Evolutionary conservation across 92 coral and sea anemone species (phyloP), one percentile per base, ranked within the genome.

Genomic region (Epizoanthus ramosus): DNA sequence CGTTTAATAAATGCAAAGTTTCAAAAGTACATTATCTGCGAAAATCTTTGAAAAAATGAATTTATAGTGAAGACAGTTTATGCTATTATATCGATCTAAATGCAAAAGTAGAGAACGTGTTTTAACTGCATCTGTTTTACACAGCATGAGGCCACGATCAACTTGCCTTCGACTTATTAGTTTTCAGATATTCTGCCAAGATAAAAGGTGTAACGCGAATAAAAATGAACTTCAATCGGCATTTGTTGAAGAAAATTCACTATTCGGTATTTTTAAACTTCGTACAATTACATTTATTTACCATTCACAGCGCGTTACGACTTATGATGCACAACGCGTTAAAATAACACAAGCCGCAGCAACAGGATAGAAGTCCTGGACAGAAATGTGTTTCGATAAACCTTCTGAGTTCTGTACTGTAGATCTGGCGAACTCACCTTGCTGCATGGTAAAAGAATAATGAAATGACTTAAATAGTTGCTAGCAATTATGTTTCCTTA

Each of bases 101-200:
- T 67, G 23, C 72, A 67, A 67, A 67, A 67, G 6, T 50, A 50
- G 35, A 64, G 35, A 28, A 22, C 17, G 41, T 35, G 6, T 64
- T 24, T 18, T 7, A 25, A 19, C 72, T 14, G 18, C 7, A 33
- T 67, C 6, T 67, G 15, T 28, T 67, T n/a, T n/a, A 59, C 72
- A 67, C 72, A 67, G 72, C 50, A 67, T 19, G 72, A 67, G 31
- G 43, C 47, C 4, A 67, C 35, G n/a, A 67, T 67, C 31, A 35
- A 33, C 21, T 6, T 67, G 72, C 72, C 50, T 15, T 10, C n/a
- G 18, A 13, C 7, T 67, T 67, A 67, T 67, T 67, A 67, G 72
- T 67, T 67, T 35, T 67, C 37, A 67, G 72, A 33, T 14, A 67
- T 16, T 19, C 47, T 15, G 71, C 19, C 39, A 67, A 33, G 39